Conservation (phyloP, 2,888 invertebrate species). For the Agrotis ipsilon region DNA sequence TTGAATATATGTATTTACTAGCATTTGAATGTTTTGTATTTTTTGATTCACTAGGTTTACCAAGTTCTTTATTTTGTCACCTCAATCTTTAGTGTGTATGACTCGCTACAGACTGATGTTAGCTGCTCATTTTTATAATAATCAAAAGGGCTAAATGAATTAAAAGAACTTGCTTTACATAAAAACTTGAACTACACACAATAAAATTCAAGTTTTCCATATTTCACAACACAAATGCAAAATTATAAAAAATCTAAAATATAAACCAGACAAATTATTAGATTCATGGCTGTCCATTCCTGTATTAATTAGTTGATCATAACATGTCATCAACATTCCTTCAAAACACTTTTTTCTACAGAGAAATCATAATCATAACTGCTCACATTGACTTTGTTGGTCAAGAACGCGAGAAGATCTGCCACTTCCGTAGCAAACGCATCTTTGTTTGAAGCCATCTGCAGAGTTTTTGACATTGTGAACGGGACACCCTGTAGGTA, state of each 20-base stretch:
- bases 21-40: conserved; percentile 18
- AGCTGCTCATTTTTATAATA: background rate
- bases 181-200: background rate
- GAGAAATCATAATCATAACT: conserved; percentile 89
- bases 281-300: background rate
- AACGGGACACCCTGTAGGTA: conserved; percentile 91
- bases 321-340: conserved; percentile 80
- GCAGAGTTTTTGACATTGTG: conserved; percentile 85
- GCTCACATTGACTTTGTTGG: conserved; percentile 84
- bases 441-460: conserved; percentile 86
- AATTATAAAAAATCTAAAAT: background rate
- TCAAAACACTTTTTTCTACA: conserved; percentile 89
- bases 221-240: conserved; percentile 2
- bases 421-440: conserved; percentile 86
- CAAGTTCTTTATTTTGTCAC: background rate
- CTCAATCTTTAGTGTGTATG: background rate
- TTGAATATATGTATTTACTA: conserved; percentile 17
- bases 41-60: too few relatives aligned
- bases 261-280: background rate
- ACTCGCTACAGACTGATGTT: background rate
- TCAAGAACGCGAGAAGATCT: conserved; percentile 89
- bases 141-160: background rate
- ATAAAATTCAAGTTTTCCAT: background rate
- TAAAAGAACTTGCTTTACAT: conserved; percentile 2
- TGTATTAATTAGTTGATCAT: background rate